phyloP scores from a whole-genome alignment of 2,797 vertebrate genomes.

The Myioborus melanocephalus region DNA sequence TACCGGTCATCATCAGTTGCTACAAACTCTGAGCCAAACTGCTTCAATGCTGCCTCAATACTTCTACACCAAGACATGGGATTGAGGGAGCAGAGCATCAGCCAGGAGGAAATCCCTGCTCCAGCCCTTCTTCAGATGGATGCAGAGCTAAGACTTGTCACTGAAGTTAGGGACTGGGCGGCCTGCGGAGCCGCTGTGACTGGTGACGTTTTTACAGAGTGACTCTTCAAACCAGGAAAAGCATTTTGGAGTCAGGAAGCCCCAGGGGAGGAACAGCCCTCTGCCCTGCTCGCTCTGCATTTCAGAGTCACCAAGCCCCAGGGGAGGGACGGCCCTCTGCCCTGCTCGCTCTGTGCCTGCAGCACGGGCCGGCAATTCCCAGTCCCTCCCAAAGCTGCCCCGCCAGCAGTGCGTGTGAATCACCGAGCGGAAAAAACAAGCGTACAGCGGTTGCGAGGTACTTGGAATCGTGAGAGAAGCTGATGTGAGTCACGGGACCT shows the following conservation, averaged over 20 bases:
- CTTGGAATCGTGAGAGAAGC: conserved; percentile 87
- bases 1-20: neutral
- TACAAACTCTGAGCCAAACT: neutral
- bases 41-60: neutral
- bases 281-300: neutral
- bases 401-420: fast-evolving
- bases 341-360: fast-evolving
- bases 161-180: neutral
- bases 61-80: fast-evolving
- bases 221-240: neutral
- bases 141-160: neutral
- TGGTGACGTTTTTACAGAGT: neutral
- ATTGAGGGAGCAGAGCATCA: neutral
- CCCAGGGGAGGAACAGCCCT: neutral
- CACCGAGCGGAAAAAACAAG: neutral
- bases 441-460: conserved; percentile 93
- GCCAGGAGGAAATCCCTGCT: neutral
- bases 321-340: neutral
- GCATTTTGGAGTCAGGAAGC: neutral
- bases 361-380: neutral
- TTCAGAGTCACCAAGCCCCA: neutral
- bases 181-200: neutral
- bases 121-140: neutral
- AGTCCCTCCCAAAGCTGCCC: neutral
- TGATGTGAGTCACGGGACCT: conserved; percentile 82